These are phyloP conservation scores for Mesoligia furuncula DNA, from an alignment of 2,888 invertebrate species.

Conservation along the genomic window DNA sequence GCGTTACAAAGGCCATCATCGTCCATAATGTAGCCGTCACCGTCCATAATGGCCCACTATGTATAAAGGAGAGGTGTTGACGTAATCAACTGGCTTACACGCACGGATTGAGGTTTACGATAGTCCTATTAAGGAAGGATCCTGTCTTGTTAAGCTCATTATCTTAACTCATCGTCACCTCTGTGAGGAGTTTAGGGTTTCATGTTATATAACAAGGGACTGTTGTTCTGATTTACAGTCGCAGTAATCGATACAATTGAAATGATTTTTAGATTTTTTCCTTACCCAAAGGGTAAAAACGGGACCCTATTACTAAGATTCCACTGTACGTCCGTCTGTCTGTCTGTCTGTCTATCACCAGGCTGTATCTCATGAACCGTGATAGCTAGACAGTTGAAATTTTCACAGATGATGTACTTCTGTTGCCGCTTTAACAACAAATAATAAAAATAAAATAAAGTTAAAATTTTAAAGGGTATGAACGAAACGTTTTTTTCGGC, in stretches of 20 bases:
- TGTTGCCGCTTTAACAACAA: no score
- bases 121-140: constrained; percentile 13
- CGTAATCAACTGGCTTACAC: constrained; percentile 31
- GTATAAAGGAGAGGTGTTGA: constrained; percentile 21
- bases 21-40: constrained; percentile 44
- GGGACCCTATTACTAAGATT: no score
- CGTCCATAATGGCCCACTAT: constrained; percentile 7
- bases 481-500: no score
- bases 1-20: constrained; percentile 27
- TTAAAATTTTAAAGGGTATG: no score
- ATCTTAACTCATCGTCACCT: not conserved
- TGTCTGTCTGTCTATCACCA: no score
- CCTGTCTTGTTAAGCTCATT: not conserved
- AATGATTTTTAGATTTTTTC: no score
- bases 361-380: no score
- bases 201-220: not conserved
- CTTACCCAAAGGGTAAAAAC: no score
- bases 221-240: not conserved
- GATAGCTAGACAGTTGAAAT: no score
- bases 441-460: no score
- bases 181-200: constrained; percentile 9
- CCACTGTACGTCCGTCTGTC: no score
- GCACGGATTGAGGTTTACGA: constrained; percentile 5
- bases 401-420: no score
- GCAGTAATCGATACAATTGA: not conserved